Evolutionary conservation across 2,888 invertebrate species (phyloP).

Genomic region (Eristalis pertinax): DNA sequence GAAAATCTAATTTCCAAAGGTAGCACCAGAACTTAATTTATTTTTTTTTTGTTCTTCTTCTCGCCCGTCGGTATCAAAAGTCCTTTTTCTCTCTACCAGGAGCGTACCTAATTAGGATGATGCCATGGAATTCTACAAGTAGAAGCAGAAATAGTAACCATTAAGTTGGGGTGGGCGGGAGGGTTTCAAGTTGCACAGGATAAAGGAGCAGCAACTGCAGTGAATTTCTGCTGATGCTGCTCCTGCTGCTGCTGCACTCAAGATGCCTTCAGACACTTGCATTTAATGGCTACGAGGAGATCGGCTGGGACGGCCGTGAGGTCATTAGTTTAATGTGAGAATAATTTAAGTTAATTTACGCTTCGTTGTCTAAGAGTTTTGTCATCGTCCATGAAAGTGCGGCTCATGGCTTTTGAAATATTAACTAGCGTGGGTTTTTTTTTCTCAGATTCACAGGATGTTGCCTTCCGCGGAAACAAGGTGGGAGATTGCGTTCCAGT

Average conservation of each 20-base stretch:
- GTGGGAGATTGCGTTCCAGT: not conserved
- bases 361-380: constrained; percentile 9
- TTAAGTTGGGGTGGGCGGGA: not conserved
- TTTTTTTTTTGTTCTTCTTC: not conserved
- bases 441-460: not conserved
- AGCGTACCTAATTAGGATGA: constrained; percentile 20
- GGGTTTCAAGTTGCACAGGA: not conserved
- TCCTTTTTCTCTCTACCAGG: not conserved
- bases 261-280: constrained; percentile 27
- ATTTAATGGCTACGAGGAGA: constrained; percentile 27
- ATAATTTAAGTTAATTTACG: constrained; percentile 44
- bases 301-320: constrained; percentile 7
- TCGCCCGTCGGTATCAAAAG: not conserved
- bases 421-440: not conserved
- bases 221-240: constrained; percentile 1
- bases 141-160: not conserved
- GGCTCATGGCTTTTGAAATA: not conserved
- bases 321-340: constrained; percentile 42
- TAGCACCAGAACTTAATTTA: constrained; percentile 34
- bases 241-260: constrained; percentile 23
- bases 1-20: constrained; percentile 24
- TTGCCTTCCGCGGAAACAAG: not conserved
- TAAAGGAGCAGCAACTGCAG: not conserved
- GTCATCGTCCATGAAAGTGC: not conserved
- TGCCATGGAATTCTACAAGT: constrained; percentile 5